phyloP scores from a whole-genome alignment of 2,888 invertebrate species.

The Leucania comma region DNA sequence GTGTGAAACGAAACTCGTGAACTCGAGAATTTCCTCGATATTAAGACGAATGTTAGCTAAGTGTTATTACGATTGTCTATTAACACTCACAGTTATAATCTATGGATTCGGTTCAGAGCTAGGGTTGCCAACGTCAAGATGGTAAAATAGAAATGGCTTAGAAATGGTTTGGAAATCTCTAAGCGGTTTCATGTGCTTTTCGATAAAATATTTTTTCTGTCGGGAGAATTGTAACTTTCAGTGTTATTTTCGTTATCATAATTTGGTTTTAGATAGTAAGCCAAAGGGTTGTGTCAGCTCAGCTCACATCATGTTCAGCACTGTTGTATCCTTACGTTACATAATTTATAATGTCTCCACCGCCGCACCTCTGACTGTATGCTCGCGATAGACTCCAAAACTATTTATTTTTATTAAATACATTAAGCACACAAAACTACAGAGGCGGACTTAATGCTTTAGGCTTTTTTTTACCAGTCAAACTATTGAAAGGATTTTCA shows the following conservation, averaged over 20 bases:
- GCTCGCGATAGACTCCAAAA: too few relatives aligned
- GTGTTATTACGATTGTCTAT: slow-evolving; percentile 56
- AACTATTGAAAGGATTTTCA: too few relatives aligned
- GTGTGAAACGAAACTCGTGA: slow-evolving; percentile 54
- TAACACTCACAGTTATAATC: slow-evolving; percentile 56
- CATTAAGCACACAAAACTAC: too few relatives aligned
- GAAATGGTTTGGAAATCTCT: neutral
- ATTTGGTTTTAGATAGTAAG: neutral
- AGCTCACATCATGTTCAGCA: too few relatives aligned
- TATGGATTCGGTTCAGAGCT: slow-evolving; percentile 52
- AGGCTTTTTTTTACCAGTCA: too few relatives aligned
- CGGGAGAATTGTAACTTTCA: neutral
- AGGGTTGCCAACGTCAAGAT: slow-evolving; percentile 30
- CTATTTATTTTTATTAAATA: too few relatives aligned
- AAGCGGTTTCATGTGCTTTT: neutral
- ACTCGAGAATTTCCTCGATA: slow-evolving; percentile 32
- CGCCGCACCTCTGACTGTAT: too few relatives aligned
- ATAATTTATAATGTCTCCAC: too few relatives aligned
- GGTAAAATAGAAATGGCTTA: neutral
- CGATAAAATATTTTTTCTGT: neutral
- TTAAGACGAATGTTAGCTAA: slow-evolving; percentile 45
- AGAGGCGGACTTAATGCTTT: too few relatives aligned
- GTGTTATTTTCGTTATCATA: neutral
- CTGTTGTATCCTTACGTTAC: too few relatives aligned
- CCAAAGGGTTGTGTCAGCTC: neutral